Evolutionary conservation across 53 echinoderm and acorn worm species (phyloP), one percentile per base, ranked within the genome.

Genomic region (Paracentrotus lividus): DNA sequence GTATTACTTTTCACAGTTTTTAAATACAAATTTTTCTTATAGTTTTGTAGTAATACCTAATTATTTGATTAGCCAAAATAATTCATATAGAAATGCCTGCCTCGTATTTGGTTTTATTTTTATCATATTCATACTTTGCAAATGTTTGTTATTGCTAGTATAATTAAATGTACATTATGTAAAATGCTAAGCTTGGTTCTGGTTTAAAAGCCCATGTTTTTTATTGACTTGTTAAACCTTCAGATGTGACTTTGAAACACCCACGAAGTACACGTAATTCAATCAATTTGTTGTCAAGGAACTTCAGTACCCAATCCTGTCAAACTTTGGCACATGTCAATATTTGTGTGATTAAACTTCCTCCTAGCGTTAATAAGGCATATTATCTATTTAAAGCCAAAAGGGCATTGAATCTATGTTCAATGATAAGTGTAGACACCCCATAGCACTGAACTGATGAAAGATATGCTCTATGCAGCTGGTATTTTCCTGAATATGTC

Each of bases 261-360:
- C 26, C 45, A 81, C 26, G n/a, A 81, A 44, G 8, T n/a, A n/a
- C 8, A 81, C 18, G 45, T 81, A 47, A 81, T 81, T 81, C 81
- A 81, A 45, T 81, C 81, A 81, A 47, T 45, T 47, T n/a, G 81
- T 47, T 81, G 44, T 81, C 81, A 45, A 81, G 81, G 81, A 81
- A 81, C 24, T 81, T 81, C 20, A n/a, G 27, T 45, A 26, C 24
- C n/a, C 47, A 26, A 47, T 81, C 27, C 12, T 81, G 47, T 81
- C 47, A 44, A 26, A 81, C 1, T 27, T 81, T 81, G 81, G 81
- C 81, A 26, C 47, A 81, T 24, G 10, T 47, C 26, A 47, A 4
- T 81, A 47, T 81, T 72, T 47, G 18, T 15, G n/a, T 81, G n/a
- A 81, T 81, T 81, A 9, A 81, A 81, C 18, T 81, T 81, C 81